Percentiles rank a stretch among this genome's conserved stretches.
These are phyloP conservation scores for Lepilemur ruficaudatus DNA, from an alignment of 2,797 vertebrate genomes.

Conservation along the genomic window DNA sequence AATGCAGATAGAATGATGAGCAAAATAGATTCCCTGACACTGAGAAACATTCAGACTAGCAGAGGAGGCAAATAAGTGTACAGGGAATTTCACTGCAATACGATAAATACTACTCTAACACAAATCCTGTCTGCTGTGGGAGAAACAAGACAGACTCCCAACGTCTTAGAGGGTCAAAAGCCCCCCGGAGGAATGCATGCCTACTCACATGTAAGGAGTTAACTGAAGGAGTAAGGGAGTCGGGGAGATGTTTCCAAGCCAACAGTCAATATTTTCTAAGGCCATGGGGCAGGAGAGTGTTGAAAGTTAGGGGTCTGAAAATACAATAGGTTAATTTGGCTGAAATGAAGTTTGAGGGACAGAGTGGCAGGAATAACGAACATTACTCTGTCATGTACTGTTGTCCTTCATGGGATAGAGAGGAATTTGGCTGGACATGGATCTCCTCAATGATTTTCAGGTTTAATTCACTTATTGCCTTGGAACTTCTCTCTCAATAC, in stretches of 20 bases:
- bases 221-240: neutral
- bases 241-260: neutral
- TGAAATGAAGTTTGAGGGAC: neutral
- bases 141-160: neutral
- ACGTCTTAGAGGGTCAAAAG: neutral
- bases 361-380: neutral
- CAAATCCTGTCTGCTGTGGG: neutral
- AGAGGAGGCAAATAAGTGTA: neutral
- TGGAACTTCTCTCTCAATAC: neutral
- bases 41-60: neutral
- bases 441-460: neutral
- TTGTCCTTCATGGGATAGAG: neutral
- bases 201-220: neutral
- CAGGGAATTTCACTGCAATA: neutral
- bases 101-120: neutral
- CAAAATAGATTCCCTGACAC: neutral
- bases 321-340: neutral
- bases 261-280: neutral
- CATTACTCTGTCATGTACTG: neutral
- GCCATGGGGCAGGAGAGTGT: neutral
- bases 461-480: neutral
- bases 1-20: neutral
- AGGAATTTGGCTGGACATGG: neutral
- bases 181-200: neutral
- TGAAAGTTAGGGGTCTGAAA: neutral